These are phyloP conservation scores for Eonycteris spelaea DNA, from an alignment of 2,113 vertebrate genomes.

Conservation along the genomic window DNA sequence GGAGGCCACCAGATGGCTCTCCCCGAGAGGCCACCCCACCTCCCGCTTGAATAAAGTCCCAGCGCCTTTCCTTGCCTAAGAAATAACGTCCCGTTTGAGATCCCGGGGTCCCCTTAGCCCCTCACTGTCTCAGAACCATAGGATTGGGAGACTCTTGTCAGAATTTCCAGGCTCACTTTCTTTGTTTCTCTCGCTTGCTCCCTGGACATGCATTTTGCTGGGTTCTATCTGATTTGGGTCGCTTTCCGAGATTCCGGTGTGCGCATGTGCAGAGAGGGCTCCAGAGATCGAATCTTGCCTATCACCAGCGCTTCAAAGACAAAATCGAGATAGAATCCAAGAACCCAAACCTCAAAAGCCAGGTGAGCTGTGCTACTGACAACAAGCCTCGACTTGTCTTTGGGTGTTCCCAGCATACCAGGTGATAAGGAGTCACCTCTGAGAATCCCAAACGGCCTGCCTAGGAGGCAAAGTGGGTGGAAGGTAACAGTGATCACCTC, in stretches of 20 bases:
- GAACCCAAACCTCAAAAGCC: background rate
- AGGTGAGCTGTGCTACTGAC: background rate
- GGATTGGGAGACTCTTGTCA: background rate
- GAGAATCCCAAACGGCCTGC: background rate
- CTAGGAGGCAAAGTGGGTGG: background rate
- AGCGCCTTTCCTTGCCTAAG: accelerated
- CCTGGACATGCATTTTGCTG: background rate
- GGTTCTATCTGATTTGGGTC: background rate
- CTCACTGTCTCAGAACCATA: background rate
- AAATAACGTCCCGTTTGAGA: background rate
- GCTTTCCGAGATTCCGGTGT: background rate
- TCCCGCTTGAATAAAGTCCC: background rate
- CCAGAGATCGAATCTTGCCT: background rate
- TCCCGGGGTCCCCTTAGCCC: background rate
- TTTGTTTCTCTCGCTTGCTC: background rate
- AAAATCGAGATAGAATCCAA: background rate
- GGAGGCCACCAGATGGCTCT: background rate
- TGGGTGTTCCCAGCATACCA: background rate
- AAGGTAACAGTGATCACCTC: background rate
- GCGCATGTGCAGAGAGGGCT: background rate
- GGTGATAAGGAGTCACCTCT: background rate
- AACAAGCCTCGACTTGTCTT: background rate
- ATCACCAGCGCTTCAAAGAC: background rate
- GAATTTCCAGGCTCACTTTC: background rate
- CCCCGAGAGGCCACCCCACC: background rate